Conservation (phyloP, 2,113 vertebrate genomes). For the Drymodes brunneopygia region DNA sequence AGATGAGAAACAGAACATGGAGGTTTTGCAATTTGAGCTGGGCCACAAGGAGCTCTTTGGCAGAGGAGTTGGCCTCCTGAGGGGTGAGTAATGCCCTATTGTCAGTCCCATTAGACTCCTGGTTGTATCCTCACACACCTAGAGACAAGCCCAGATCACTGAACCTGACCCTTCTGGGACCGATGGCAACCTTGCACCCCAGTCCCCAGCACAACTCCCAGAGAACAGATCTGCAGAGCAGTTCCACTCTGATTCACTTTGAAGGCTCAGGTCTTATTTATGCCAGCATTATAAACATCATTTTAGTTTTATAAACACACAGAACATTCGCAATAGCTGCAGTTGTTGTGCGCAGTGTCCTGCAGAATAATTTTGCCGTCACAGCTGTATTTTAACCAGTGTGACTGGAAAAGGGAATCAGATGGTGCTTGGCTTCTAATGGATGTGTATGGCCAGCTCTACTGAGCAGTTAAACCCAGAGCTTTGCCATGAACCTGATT, state of each 20-base stretch:
- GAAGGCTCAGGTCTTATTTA: neutral
- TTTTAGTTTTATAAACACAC: neutral
- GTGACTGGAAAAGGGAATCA: neutral
- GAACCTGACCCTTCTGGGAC: neutral
- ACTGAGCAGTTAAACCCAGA: neutral
- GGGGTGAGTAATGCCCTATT: conserved; percentile 29
- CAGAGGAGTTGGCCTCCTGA: neutral
- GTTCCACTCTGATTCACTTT: neutral
- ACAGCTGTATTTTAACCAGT: neutral
- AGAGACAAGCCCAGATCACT: neutral
- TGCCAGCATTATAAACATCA: neutral
- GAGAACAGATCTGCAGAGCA: neutral
- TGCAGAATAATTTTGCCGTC: neutral
- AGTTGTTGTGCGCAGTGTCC: neutral
- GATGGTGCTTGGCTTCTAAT: neutral
- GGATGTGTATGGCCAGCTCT: neutral
- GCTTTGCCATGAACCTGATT: neutral
- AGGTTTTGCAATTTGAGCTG: conserved; percentile 27
- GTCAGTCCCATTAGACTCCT: conserved; percentile 12
- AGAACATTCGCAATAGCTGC: neutral
- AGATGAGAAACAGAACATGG: conserved; percentile 14
- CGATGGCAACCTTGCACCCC: neutral
- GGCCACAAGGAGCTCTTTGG: neutral
- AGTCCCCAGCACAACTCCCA: neutral
- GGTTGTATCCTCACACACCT: neutral